These are phyloP conservation scores for Mythimna pallens DNA, from an alignment of 2,888 invertebrate genomes.

Conservation along the genomic window DNA sequence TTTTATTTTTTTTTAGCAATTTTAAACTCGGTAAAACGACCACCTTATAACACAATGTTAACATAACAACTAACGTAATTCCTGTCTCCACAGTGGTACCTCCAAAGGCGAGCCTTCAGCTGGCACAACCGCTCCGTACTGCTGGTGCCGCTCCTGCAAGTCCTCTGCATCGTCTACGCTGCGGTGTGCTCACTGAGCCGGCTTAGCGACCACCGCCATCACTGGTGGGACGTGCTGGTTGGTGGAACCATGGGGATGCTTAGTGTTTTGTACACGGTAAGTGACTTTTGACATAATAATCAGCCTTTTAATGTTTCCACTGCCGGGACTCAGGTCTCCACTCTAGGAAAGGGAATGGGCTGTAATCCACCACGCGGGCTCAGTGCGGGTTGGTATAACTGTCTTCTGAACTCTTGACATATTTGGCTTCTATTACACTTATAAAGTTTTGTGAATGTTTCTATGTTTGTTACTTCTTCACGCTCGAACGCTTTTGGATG, in stretches of 20 bases:
- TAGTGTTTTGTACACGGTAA: conserved; percentile 91
- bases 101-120: conserved; percentile 90
- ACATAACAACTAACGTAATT: neutral
- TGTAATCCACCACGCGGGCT: too few relatives aligned
- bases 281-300: conserved; percentile 47
- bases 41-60: too few relatives aligned
- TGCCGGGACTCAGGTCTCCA: too few relatives aligned
- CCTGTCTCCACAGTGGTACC: conserved; percentile 90
- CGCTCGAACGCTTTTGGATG: too few relatives aligned
- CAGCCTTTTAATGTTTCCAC: too few relatives aligned
- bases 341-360: too few relatives aligned
- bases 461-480: too few relatives aligned
- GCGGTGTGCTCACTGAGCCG: conserved; percentile 92
- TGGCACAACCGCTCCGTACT: conserved; percentile 87
- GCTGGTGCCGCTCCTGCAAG: conserved; percentile 92
- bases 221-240: conserved; percentile 95
- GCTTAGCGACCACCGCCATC: conserved; percentile 94
- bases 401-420: too few relatives aligned
- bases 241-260: conserved; percentile 91
- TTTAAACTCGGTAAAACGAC: neutral
- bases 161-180: conserved; percentile 91
- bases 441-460: too few relatives aligned
- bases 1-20: too few relatives aligned
- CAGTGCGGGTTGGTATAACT: too few relatives aligned
- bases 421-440: too few relatives aligned